Evolutionary conservation across 1,140 invertebrate genomes (phyloP).

Genomic region (Heterodera carotae): DNA sequence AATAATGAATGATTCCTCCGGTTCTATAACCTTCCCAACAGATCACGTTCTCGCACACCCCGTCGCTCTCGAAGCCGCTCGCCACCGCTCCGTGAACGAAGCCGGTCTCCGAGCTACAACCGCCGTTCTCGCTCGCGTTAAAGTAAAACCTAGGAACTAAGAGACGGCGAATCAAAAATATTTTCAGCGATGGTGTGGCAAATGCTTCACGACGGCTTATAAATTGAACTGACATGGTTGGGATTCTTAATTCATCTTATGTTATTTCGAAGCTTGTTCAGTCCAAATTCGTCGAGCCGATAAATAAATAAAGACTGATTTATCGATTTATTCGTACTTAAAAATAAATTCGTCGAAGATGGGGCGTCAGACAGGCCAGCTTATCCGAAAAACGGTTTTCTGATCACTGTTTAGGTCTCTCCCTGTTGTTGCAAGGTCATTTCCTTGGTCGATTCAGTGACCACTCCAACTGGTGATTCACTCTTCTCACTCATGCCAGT

Average conservation of each 20-base stretch:
- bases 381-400: too few relatives aligned
- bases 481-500: not conserved
- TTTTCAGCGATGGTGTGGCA: too few relatives aligned
- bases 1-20: too few relatives aligned
- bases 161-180: not conserved
- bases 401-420: not conserved
- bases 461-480: slow-evolving; percentile 9
- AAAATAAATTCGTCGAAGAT: too few relatives aligned
- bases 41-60: not conserved
- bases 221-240: not conserved
- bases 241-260: too few relatives aligned
- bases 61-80: slow-evolving; percentile 11
- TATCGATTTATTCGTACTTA: too few relatives aligned
- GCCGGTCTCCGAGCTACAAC: not conserved
- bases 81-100: not conserved
- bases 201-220: not conserved
- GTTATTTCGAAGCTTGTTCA: too few relatives aligned
- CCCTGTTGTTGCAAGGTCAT: slow-evolving; percentile 7
- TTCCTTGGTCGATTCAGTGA: slow-evolving; percentile 15
- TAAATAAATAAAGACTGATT: too few relatives aligned
- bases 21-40: too few relatives aligned
- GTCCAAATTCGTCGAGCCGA: too few relatives aligned
- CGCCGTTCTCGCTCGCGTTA: slow-evolving; percentile 4
- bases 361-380: too few relatives aligned
- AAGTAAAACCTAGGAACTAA: not conserved